These are phyloP conservation scores for Stenodera caucasica DNA, from an alignment of 2,888 invertebrate species.

Conservation along the genomic window DNA sequence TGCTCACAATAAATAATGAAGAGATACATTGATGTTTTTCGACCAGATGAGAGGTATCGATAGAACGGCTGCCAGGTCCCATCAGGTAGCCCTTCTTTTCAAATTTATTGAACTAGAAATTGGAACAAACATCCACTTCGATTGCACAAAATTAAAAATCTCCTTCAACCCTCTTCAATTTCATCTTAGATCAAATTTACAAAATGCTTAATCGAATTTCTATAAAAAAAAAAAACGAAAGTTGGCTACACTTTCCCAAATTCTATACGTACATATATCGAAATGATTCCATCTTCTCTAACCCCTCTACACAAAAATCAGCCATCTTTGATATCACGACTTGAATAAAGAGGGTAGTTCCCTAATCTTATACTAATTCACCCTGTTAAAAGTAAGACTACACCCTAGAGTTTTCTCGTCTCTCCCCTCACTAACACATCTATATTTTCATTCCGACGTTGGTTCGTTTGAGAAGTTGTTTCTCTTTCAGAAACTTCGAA, in stretches of 20 bases:
- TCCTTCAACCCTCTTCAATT: background rate
- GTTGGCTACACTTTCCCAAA: too few relatives aligned
- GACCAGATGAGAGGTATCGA: slow-evolving; percentile 38
- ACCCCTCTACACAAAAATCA: slow-evolving; percentile 40
- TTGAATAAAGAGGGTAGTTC: slow-evolving; percentile 45
- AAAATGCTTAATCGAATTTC: too few relatives aligned
- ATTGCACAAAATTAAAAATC: background rate
- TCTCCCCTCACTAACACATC: background rate
- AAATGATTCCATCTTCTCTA: slow-evolving; percentile 17
- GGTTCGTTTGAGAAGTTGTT: slow-evolving; percentile 11
- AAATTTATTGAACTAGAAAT: slow-evolving; percentile 16
- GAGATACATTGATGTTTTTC: slow-evolving; percentile 44
- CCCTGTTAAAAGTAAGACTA: slow-evolving; percentile 49
- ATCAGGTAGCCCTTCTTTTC: slow-evolving; percentile 35
- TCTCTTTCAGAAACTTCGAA: slow-evolving; percentile 12
- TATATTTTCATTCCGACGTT: slow-evolving; percentile 9
- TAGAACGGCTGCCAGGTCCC: slow-evolving; percentile 36
- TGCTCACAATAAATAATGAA: slow-evolving; percentile 43
- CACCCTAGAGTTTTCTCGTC: slow-evolving; percentile 38
- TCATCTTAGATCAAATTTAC: too few relatives aligned
- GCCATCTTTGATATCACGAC: slow-evolving; percentile 48
- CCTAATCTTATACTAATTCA: slow-evolving; percentile 49
- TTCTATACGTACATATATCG: too few relatives aligned
- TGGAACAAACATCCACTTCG: slow-evolving; percentile 8
- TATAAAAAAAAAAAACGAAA: too few relatives aligned